Conservation (phyloP, 1,140 invertebrate genomes). For the Prorops nasuta region DNA sequence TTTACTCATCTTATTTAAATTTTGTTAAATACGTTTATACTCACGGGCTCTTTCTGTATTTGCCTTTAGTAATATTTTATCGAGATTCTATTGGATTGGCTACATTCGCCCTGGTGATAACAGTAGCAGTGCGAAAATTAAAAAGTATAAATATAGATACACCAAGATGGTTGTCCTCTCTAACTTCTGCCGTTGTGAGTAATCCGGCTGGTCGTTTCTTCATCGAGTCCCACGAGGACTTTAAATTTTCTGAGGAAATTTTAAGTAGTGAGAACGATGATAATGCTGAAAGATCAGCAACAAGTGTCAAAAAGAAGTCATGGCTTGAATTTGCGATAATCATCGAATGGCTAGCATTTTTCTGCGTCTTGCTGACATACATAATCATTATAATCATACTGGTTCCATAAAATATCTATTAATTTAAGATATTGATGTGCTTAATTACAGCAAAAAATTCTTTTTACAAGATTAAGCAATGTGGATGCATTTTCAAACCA, state of each 20-base stretch:
- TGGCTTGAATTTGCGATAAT: constrained; percentile 40
- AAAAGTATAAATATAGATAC: constrained; percentile 24
- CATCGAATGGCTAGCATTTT: constrained; percentile 38
- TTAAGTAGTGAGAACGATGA: no score
- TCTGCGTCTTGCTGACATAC: constrained; percentile 29
- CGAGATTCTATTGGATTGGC: constrained; percentile 51
- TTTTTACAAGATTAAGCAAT: no score
- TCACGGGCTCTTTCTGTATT: no score
- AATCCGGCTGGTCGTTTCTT: constrained; percentile 34
- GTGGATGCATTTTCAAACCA: no score
- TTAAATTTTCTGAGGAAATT: constrained; percentile 19
- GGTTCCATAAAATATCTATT: no score
- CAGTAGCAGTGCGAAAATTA: constrained; percentile 45
- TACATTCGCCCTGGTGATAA: constrained; percentile 49
- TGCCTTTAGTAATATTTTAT: constrained; percentile 51
- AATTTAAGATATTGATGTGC: no score
- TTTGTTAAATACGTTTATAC: constrained; percentile 1
- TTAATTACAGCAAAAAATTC: no score
- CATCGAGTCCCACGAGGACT: constrained; percentile 17
- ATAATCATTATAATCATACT: constrained; percentile 31
- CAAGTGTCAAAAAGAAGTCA: constrained; percentile 11
- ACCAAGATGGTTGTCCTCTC: constrained; percentile 35
- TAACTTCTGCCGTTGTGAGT: constrained; percentile 27
- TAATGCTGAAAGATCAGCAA: no score
- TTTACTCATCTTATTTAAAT: constrained; percentile 2